Evolutionary conservation across 2,888 invertebrate species (phyloP), one percentile per base, ranked within the genome.

Genomic region (Sphinx pinastri): DNA sequence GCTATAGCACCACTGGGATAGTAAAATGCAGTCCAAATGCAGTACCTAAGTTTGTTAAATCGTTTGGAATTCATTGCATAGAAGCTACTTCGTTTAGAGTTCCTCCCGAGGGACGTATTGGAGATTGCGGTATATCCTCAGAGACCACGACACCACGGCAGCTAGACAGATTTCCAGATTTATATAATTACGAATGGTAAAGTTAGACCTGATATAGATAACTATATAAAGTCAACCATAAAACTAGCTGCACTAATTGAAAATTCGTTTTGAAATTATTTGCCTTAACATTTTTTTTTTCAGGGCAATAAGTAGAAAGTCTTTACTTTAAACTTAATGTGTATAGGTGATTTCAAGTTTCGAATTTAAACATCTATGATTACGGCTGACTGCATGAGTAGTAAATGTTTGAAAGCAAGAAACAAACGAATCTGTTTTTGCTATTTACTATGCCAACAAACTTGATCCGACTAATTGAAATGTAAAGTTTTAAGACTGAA

Each of bases 61-160:
- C 81, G 77, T 79, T 84, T 77, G 77, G 79, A 81, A 83, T 82
- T 82, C 83, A 78, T 79, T 77, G 78, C 73, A 71, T 76, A 69
- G 60, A 31, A 69, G 69, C 69, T 45, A 69, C 60, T 69, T 70
- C 58, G 58, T 52, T 67, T 49, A 19, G 58, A 59, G 67, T 68
- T 52, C 45, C 14, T 58, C 70, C 14, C 67, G 14, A 0, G 67
- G 67, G 70, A 52, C 58, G 57, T 57, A 54, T 67, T 52, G 57
- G 52, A 67, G 67, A 58, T 67, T 67, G 59, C 67, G 67, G 60
- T 69, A 45, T 11, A 14, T 63, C 69, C 45, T 16, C 19, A 7
- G 69, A 54, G 63, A 69, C 52, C 14, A 45, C 14, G 19, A 51
- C 38, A 38, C 68, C 10, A 25, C 38, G 19, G 8, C 13, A 6